These are phyloP conservation scores for Crotophaga sulcirostris DNA, from an alignment of 2,113 vertebrate genomes.

Conservation along the genomic window DNA sequence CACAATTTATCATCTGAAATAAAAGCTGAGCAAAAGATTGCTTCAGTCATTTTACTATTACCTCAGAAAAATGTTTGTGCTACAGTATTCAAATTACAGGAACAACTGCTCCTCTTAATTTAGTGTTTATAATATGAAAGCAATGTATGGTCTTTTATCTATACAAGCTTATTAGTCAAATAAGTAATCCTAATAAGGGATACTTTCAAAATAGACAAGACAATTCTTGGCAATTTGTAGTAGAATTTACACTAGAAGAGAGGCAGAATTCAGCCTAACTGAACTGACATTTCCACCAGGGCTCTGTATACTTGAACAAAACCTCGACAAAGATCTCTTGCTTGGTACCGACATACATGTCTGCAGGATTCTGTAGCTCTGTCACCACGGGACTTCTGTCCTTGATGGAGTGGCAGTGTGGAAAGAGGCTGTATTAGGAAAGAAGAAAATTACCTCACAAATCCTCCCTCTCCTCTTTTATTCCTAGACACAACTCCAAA, in stretches of 20 bases:
- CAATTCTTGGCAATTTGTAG: background rate
- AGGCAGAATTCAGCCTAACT: background rate
- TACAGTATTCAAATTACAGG: background rate
- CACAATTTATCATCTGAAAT: background rate
- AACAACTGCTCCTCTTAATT: background rate
- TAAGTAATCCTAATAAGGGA: background rate
- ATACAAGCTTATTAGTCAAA: background rate
- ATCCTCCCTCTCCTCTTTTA: background rate
- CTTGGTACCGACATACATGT: background rate
- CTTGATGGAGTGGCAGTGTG: background rate
- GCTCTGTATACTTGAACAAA: background rate
- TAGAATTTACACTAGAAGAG: background rate
- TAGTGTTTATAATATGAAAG: background rate
- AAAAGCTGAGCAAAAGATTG: background rate
- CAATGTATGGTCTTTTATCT: background rate
- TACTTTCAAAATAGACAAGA: background rate
- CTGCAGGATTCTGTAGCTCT: background rate
- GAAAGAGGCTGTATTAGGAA: background rate
- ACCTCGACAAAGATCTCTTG: background rate
- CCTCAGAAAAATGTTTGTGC: background rate
- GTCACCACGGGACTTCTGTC: background rate
- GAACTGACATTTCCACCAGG: background rate
- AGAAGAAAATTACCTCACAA: background rate
- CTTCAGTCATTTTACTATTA: background rate
- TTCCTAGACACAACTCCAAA: slow-evolving; percentile 3